phyloP scores from a whole-genome alignment of 2,888 invertebrate species.

The Sabatieria punctata region DNA sequence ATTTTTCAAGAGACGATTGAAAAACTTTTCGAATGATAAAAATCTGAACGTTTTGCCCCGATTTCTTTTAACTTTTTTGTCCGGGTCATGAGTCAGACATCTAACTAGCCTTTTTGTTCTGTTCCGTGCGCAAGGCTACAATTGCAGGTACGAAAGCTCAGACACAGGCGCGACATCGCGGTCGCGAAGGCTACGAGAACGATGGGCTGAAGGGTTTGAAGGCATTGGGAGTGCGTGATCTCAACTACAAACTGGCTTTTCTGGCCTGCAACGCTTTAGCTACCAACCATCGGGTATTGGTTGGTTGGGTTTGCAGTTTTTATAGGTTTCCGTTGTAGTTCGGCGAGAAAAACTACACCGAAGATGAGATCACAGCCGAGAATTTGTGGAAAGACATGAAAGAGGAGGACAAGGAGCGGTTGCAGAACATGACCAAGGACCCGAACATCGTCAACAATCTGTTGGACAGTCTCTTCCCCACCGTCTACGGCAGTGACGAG shows the following conservation, averaged over 20 bases:
- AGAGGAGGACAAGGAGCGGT: conserved; percentile 46
- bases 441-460: conserved; percentile 69
- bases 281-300: conserved; percentile 52
- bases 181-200: conserved; percentile 40
- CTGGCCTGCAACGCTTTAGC: conserved; percentile 77
- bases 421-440: conserved; percentile 92
- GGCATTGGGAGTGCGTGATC: conserved; percentile 64
- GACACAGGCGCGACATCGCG: conserved; percentile 52
- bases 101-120: too few species aligned
- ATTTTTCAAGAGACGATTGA: too few species aligned
- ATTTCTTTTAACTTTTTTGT: too few species aligned
- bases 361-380: conserved; percentile 75
- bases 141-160: conserved; percentile 56
- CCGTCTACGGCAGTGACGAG: conserved; percentile 89
- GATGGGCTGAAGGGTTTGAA: conserved; percentile 75
- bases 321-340: conserved; percentile 40
- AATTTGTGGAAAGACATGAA: conserved; percentile 85
- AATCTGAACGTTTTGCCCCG: too few species aligned
- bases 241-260: conserved; percentile 75
- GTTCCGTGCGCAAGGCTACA: too few species aligned
- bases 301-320: not conserved
- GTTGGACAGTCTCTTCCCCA: conserved; percentile 76
- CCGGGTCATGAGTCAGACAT: too few species aligned
- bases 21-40: too few species aligned
- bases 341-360: conserved; percentile 61